Evolutionary conservation across 2,113 vertebrate genomes (phyloP).

Genomic region (human): GRCh38 chr1:44365501-44366000

Average conservation of each 20-base stretch:
- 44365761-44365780: neutral
- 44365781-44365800: neutral
- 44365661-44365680: constrained; percentile 20
- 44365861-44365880: neutral
- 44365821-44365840: neutral
- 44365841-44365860: neutral
- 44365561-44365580: neutral
- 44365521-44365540: neutral
- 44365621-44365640: neutral
- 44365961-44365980: neutral
- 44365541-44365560: neutral
- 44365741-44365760: neutral
- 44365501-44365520: constrained; percentile 66
- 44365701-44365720: neutral
- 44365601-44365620: neutral
- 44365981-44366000: neutral
- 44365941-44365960: neutral
- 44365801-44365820: neutral
- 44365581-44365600: neutral
- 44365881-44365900: constrained; percentile 11
- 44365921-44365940: neutral
- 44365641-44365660: neutral
- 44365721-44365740: neutral
- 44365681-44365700: neutral
- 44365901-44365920: neutral